Evolutionary conservation across 1,140 invertebrate genomes (phyloP).

Genomic region (Neuroterus valhalla): DNA sequence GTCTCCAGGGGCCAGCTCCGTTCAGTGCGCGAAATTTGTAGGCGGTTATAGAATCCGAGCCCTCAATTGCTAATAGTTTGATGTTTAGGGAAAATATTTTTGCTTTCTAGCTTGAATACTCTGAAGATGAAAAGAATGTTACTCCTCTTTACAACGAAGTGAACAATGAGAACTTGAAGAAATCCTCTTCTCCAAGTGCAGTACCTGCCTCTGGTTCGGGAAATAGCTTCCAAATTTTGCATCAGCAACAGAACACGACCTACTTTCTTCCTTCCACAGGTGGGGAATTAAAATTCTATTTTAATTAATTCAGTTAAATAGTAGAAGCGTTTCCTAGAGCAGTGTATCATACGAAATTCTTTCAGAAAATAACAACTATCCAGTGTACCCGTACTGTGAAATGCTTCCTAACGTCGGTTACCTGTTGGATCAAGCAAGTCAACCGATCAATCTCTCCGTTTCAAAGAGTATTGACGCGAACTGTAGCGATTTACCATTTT

Average conservation of each 20-base stretch:
- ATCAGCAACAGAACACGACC: background rate
- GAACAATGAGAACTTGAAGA: background rate
- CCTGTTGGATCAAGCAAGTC: conserved; percentile 40
- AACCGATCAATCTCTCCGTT: conserved; percentile 72
- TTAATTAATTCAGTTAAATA: background rate
- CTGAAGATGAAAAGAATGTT: no score
- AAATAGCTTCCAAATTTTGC: conserved; percentile 5
- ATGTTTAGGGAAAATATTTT: no score
- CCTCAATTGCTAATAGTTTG: no score
- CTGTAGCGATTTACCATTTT: conserved; percentile 77
- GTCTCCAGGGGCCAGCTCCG: no score
- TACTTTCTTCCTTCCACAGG: conserved; percentile 6
- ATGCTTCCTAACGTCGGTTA: conserved; percentile 36
- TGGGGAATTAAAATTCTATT: background rate
- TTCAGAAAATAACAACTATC: conserved; percentile 31
- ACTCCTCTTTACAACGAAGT: background rate
- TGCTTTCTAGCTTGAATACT: no score
- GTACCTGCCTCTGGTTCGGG: background rate
- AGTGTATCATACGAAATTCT: no score
- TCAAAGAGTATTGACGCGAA: conserved; percentile 75
- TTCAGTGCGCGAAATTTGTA: no score
- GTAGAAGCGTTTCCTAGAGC: no score
- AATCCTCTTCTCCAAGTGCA: background rate
- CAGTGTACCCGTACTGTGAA: background rate
- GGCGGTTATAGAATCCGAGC: no score